Conservation (phyloP, 2,888 invertebrate species). For the Notodonta dromedarius region DNA sequence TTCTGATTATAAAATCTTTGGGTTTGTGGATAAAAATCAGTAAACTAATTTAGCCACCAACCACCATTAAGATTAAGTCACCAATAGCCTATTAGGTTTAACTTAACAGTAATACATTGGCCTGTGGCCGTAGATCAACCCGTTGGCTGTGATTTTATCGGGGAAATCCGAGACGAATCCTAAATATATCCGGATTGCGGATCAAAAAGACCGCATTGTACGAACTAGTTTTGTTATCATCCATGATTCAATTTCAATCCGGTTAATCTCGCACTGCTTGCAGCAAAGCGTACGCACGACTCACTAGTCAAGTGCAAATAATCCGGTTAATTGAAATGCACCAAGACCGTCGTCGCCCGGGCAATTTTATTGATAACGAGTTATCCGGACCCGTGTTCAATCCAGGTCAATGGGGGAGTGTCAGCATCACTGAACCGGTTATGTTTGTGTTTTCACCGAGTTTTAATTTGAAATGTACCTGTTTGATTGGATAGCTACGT, state of each 20-base stretch:
- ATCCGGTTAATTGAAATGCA: constrained; percentile 47
- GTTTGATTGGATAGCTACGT: neutral
- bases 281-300: constrained; percentile 8
- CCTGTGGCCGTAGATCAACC: too few relatives aligned
- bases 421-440: constrained; percentile 3
- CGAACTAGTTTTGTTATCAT: neutral
- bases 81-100: too few relatives aligned
- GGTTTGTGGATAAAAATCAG: too few relatives aligned
- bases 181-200: too few relatives aligned
- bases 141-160: too few relatives aligned
- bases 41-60: too few relatives aligned
- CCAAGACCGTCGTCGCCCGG: constrained; percentile 34
- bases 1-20: too few relatives aligned
- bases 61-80: too few relatives aligned
- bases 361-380: constrained; percentile 14
- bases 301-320: constrained; percentile 26
- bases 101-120: too few relatives aligned
- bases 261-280: neutral
- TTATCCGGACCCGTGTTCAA: constrained; percentile 7
- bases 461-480: neutral
- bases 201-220: too few relatives aligned
- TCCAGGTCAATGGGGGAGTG: constrained; percentile 11
- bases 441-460: neutral
- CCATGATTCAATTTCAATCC: constrained; percentile 2
- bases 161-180: too few relatives aligned